Evolutionary conservation across 2,888 invertebrate species (phyloP), one percentile per base, ranked within the genome.

Genomic region (Branchipolynoe longqiensis): DNA sequence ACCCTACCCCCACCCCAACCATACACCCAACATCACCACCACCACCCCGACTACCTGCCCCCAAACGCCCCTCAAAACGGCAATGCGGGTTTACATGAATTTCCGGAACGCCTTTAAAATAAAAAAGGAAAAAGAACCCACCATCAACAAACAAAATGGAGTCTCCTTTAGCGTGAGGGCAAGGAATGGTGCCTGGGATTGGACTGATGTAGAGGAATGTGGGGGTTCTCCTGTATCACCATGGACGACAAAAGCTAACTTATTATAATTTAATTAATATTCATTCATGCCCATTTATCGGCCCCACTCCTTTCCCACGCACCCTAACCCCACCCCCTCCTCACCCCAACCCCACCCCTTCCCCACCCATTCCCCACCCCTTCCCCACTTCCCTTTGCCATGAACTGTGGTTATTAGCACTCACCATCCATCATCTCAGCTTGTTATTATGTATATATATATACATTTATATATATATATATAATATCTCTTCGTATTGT

Each of bases 241-340:
- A 33, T 69, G 69, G 69, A 31, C 28, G 69, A 18, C 69, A 1
- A 69, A 69, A 69, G 38, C 36, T 69, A 69, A 69, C 69, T 69
- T 69, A 69, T 69, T 69, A 69, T 69, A 69, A 69, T 69, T 69
- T 33, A 69, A 69, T 69, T 69, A 69, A 69, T 69, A 69, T 69
- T 69, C 69, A 69, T 69, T 33, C 25, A 62, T n/a, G n/a, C n/a
- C n/a, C 14, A 62, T 2, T 2, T 25, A 25, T 1, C 31, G 18
- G 8, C 18, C 58, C 38, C 38, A 2, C 12, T 12, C 69, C 6
- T 62, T 38, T 36, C 69, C 69, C 69, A 4, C 69, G 12, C 6
- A n/a, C 69, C 8, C 1, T 38, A 69, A 33, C 22, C 14, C 69
- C 69, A 58, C 33, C 64, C 33, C 64, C 64, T 4, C 64, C 33